These are phyloP conservation scores for Ectemnius lituratus DNA, from an alignment of 2,888 invertebrate species.

Conservation along the genomic window DNA sequence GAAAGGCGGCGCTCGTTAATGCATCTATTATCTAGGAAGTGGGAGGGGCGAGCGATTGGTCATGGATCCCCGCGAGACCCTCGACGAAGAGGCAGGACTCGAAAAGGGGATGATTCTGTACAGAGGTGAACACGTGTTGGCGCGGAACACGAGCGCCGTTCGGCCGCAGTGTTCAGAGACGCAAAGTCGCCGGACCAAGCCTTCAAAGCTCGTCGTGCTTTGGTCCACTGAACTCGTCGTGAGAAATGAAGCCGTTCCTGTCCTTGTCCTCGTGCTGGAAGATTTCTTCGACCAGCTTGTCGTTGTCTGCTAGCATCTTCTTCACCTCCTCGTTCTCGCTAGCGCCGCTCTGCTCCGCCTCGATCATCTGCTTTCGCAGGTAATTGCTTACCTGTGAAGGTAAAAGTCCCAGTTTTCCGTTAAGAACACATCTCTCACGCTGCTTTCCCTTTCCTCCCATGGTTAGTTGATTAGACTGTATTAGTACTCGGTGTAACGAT, in stretches of 20 bases:
- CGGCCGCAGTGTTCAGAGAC: conserved; percentile 50
- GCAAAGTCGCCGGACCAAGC: conserved; percentile 46
- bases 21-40: neutral
- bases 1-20: neutral
- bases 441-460: too few species aligned
- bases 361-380: conserved; percentile 93
- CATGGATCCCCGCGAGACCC: conserved; percentile 14
- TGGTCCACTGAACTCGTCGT: conserved; percentile 97
- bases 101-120: conserved; percentile 41
- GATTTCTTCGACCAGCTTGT: conserved; percentile 96
- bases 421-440: too few species aligned
- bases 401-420: conserved; percentile 16
- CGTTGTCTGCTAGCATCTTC: conserved; percentile 91
- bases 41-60: conserved; percentile 18
- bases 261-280: conserved; percentile 98
- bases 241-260: conserved; percentile 96
- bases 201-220: conserved; percentile 97
- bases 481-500: too few species aligned
- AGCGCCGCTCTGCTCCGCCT: conserved; percentile 81
- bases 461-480: too few species aligned
- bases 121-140: conserved; percentile 59
- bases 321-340: conserved; percentile 88
- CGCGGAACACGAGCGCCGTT: conserved; percentile 49
- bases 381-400: conserved; percentile 90
- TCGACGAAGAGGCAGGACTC: conserved; percentile 38